A percentile compares a stretch with the other conserved stretches of the same genome.
Conservation (phyloP, 2,888 invertebrate genomes). For the Julus scanicus region DNA sequence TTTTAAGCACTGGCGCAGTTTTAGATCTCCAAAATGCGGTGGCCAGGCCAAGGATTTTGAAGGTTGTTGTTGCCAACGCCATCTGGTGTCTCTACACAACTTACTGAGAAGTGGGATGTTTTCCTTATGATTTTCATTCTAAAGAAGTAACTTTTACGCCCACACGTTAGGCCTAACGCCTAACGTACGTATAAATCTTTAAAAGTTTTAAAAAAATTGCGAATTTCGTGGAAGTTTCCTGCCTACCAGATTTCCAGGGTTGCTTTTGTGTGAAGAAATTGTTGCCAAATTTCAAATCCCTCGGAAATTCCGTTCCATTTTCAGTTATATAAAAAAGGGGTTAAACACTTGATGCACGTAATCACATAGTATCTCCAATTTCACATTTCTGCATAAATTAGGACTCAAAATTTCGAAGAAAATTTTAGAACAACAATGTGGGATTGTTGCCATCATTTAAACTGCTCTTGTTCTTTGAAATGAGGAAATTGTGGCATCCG, state of each 20-base stretch:
- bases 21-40: neutral
- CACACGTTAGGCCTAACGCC: neutral
- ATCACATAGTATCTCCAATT: neutral
- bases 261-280: neutral
- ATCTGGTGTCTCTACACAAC: neutral
- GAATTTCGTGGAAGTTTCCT: conserved; percentile 8
- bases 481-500: conserved; percentile 23
- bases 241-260: neutral
- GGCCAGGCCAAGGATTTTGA: neutral
- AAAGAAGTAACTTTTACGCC: conserved; percentile 14
- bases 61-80: neutral
- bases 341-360: neutral
- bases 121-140: conserved; percentile 3
- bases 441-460: conserved; percentile 21
- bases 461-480: conserved; percentile 7
- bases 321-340: neutral
- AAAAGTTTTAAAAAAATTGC: neutral
- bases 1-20: neutral
- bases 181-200: neutral
- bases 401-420: neutral
- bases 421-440: neutral
- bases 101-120: neutral
- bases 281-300: conserved; percentile 20
- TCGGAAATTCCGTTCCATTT: conserved; percentile 41
- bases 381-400: neutral